Evolutionary conservation across 1,140 invertebrate genomes (phyloP).

Genomic region (Drosophila lacertosa): DNA sequence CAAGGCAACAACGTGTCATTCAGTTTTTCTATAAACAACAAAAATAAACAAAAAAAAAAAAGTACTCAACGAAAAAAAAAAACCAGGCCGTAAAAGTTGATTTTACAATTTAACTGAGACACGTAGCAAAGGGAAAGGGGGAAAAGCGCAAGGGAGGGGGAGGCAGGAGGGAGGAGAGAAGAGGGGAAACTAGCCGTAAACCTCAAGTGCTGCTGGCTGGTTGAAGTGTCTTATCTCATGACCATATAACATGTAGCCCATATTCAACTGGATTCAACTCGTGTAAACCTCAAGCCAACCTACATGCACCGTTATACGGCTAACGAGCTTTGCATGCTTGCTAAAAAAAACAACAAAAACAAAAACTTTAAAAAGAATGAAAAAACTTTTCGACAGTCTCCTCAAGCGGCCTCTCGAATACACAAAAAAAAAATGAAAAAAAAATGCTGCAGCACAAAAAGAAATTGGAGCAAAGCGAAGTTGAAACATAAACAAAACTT

Average conservation of each 20-base stretch:
- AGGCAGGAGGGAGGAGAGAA: neutral
- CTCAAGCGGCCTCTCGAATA: constrained; percentile 52
- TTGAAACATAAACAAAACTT: constrained; percentile 25
- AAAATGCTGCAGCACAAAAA: neutral
- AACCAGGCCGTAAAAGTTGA: constrained; percentile 41
- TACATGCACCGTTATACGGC: constrained; percentile 52
- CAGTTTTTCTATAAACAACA: constrained; percentile 9
- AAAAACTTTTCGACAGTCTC: constrained; percentile 45
- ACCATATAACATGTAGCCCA: constrained; percentile 65
- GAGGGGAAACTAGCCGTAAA: constrained; percentile 48
- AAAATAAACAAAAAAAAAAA: constrained; percentile 10
- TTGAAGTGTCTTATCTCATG: constrained; percentile 72
- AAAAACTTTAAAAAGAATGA: neutral
- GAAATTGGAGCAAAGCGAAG: constrained; percentile 53
- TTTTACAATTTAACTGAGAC: constrained; percentile 30
- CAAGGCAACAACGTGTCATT: constrained; percentile 39
- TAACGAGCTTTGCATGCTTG: constrained; percentile 54
- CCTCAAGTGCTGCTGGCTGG: constrained; percentile 52
- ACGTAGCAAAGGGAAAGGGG: constrained; percentile 9
- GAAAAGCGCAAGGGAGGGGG: neutral
- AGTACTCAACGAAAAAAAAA: constrained; percentile 7
- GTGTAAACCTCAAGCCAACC: neutral
- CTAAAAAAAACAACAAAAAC: constrained; percentile 1
- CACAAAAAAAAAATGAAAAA: constrained; percentile 35
- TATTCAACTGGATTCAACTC: constrained; percentile 14